These are phyloP conservation scores for Clivina fossor DNA, from an alignment of 2,888 invertebrate species.

Conservation along the genomic window DNA sequence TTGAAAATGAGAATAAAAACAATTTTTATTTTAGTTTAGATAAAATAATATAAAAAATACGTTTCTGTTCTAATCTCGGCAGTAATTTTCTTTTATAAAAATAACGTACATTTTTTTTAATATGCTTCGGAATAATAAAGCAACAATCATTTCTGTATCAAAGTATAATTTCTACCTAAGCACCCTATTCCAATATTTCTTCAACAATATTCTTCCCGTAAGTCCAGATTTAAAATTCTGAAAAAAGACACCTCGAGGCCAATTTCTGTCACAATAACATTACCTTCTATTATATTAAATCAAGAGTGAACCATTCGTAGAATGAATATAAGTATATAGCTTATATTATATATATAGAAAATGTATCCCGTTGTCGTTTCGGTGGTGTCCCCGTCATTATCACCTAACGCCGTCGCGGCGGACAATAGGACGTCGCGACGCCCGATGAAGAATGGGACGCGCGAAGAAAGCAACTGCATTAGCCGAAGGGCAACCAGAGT, in stretches of 20 bases:
- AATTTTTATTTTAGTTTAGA: too few relatives aligned
- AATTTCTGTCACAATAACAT: slow-evolving; percentile 47
- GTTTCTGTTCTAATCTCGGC: too few relatives aligned
- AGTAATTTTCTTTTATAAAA: too few relatives aligned
- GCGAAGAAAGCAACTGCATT: slow-evolving; percentile 51
- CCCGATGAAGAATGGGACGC: slow-evolving; percentile 46
- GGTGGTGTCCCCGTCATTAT: slow-evolving; percentile 53
- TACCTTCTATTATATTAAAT: slow-evolving; percentile 52
- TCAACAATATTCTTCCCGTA: too few relatives aligned
- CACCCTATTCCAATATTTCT: too few relatives aligned
- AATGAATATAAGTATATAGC: not conserved
- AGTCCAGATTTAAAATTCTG: too few relatives aligned
- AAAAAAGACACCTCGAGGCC: slow-evolving; percentile 48
- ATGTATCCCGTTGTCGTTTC: slow-evolving; percentile 50
- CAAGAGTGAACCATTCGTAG: slow-evolving; percentile 44
- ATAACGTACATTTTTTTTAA: too few relatives aligned
- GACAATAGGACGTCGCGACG: slow-evolving; percentile 53
- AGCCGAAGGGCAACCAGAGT: slow-evolving; percentile 45
- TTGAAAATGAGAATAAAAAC: too few relatives aligned
- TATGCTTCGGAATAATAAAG: too few relatives aligned
- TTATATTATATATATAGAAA: not conserved
- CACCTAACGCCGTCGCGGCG: slow-evolving; percentile 45
- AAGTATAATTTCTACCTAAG: too few relatives aligned
- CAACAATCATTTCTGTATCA: too few relatives aligned
- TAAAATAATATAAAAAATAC: too few relatives aligned